Base-by-base conservation (phyloP, 1,140 invertebrate species). In the Penaeus japonicus region DNA sequence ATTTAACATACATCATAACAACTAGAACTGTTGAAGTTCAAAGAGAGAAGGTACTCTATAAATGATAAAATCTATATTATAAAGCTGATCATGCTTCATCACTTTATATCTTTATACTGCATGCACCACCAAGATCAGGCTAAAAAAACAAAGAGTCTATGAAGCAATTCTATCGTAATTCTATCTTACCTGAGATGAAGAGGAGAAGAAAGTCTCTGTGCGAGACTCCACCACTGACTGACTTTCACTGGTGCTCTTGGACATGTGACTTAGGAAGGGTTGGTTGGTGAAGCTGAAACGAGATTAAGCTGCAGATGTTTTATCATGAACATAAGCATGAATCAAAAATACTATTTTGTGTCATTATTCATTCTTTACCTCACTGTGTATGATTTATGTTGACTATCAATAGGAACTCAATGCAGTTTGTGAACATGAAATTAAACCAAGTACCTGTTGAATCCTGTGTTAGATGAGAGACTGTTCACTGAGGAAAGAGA, bases 401-500 rank as follows among this genome's bases (percentile, higher is more conserved):
- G 54, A 47, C n/a, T 5, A 12, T n/a, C 0, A 30, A 70, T 53
- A 65, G n/a, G n/a, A 84, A 10, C 3, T 12, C 39, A 39, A 70
- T 47, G 24, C 57, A 54, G 20, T 24, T n/a, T 22, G 4, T 22
- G n/a, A 17, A 82, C 24, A 47, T 47, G 15, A 7, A 47, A 4
- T 47, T 47, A 47, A 47, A 47, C 10, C 10, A 59, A 22, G 55
- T 75, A 85, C 84, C 84, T 85, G 73, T 75, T 85, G 47, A 17
- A 30, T 54, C 24, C 47, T 27, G 84, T 30, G 54, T 53, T 78
- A 10, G 70, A 85, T 53, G 84, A 85, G 27, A 78, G 32, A 54
- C 84, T 85, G 18, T 35, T n/a, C n/a, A 85, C 24, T 77, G 84
- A 85, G 4, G 84, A 77, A 17, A 85, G n/a, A 15, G 84, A 85